Percentiles rank a stretch among this genome's conserved stretches.
These are phyloP conservation scores for Rhinatrema bivittatum DNA, from an alignment of 2,797 vertebrate species.

Conservation along the genomic window DNA sequence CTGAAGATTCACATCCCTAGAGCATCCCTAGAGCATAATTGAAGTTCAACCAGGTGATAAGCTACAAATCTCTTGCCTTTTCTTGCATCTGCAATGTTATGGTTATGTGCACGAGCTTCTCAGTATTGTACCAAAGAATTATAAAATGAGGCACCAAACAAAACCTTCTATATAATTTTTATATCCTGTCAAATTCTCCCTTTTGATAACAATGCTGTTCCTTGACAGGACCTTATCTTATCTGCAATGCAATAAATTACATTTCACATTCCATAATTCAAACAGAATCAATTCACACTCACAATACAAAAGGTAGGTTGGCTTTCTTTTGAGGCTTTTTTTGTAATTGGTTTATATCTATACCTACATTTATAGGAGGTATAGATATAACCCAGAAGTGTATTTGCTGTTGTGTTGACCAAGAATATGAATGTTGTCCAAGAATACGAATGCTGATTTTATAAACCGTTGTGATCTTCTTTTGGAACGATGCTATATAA, in stretches of 20 bases:
- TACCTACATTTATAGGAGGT: no score
- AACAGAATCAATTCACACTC: no score
- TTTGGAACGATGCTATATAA: no score
- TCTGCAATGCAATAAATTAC: constrained; percentile 11
- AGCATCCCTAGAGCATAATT: constrained; percentile 13
- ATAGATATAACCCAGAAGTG: no score
- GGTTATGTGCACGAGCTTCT: constrained; percentile 13
- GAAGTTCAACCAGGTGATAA: constrained; percentile 9
- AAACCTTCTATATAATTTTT: neutral
- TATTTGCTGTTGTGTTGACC: no score
- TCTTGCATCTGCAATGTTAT: constrained; percentile 9
- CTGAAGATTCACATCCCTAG: no score
- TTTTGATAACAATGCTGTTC: neutral
- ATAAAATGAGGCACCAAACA: neutral
- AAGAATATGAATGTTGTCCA: no score
- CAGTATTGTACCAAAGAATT: constrained; percentile 10
- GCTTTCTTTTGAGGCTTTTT: constrained; percentile 6
- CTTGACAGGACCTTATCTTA: constrained; percentile 3
- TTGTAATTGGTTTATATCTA: no score
- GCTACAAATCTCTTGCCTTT: constrained; percentile 8
- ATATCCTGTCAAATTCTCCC: neutral
- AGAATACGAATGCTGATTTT: no score
- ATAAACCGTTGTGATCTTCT: no score
- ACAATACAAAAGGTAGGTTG: constrained; percentile 2
- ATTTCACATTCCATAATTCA: constrained; percentile 14